Conservation (phyloP, 1,140 invertebrate genomes). For the Metopolophium dirhodum region DNA sequence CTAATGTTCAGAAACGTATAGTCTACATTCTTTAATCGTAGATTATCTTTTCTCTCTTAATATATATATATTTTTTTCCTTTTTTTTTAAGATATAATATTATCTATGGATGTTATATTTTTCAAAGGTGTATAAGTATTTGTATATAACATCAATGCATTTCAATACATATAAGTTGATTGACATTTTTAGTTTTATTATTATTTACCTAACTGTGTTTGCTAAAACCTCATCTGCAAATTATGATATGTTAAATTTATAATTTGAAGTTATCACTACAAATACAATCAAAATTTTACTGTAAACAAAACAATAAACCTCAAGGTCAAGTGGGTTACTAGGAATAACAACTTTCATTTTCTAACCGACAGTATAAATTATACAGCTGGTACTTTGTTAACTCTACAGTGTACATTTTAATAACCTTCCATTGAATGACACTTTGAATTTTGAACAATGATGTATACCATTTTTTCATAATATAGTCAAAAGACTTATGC, state of each 20-base stretch:
- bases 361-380: neutral
- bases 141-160: neutral
- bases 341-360: constrained; percentile 37
- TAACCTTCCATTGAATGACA: neutral
- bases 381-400: neutral
- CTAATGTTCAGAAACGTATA: neutral
- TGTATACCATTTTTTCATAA: neutral
- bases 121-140: neutral
- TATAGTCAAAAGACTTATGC: neutral
- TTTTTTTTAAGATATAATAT: neutral
- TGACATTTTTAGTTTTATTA: neutral
- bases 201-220: neutral
- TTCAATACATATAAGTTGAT: constrained; percentile 36
- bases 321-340: neutral
- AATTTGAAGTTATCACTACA: neutral
- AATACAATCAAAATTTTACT: neutral
- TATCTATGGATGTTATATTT: constrained; percentile 36
- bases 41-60: neutral
- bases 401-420: neutral
- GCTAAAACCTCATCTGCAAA: neutral
- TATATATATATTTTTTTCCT: neutral
- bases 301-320: constrained; percentile 2
- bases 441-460: neutral
- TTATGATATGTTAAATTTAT: neutral
- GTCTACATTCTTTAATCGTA: neutral